These are phyloP conservation scores for Galaxias olidus DNA, from an alignment of 2,797 vertebrate species.

Conservation along the genomic window DNA sequence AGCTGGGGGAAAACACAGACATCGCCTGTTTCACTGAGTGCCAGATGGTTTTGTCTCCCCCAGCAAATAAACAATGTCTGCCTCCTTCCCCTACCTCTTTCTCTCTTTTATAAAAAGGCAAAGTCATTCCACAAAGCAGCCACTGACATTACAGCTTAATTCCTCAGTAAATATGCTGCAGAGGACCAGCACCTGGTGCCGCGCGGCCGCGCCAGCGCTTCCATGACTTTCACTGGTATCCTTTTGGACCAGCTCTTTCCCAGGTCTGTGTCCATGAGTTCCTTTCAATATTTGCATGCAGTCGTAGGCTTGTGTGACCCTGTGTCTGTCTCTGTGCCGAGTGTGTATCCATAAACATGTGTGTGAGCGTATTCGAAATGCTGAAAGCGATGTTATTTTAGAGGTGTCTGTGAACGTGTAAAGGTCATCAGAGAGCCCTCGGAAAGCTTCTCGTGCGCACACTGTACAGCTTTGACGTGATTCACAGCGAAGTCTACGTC, in stretches of 20 bases:
- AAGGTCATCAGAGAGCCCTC: conserved; percentile 40
- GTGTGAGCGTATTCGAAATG: background rate
- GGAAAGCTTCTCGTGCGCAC: background rate
- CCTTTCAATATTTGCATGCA: conserved; percentile 34
- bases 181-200: conserved; percentile 58
- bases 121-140: conserved; percentile 43
- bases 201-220: conserved; percentile 17
- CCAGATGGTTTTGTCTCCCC: conserved; percentile 51
- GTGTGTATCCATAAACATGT: too few species aligned
- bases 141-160: conserved; percentile 64
- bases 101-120: conserved; percentile 22
- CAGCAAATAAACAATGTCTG: conserved; percentile 38
- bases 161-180: conserved; percentile 53
- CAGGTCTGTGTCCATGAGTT: conserved; percentile 48
- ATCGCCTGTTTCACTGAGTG: conserved; percentile 18
- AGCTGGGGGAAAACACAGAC: conserved; percentile 17
- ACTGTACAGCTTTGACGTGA: too few species aligned
- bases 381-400: conserved; percentile 26
- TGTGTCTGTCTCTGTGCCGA: conserved; percentile 12
- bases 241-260: conserved; percentile 42
- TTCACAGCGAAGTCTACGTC: too few species aligned
- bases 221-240: conserved; percentile 16
- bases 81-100: conserved; percentile 9
- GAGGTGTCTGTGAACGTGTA: conserved; percentile 37
- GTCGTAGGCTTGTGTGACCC: conserved; percentile 4